Evolutionary conservation across 2,797 vertebrate species (phyloP).

Genomic region (Macropus fuliginosus): DNA sequence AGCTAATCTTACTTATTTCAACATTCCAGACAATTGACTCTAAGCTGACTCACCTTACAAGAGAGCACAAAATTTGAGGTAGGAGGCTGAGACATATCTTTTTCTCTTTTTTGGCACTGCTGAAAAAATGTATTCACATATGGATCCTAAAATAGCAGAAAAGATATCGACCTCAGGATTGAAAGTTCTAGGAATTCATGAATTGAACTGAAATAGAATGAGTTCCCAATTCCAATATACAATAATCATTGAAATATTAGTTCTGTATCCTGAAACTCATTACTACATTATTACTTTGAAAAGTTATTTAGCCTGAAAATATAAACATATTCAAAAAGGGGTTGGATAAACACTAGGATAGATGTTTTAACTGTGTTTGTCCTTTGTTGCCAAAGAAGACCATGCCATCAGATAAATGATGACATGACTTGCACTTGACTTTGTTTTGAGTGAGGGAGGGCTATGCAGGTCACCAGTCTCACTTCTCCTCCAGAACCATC

Average conservation of each 20-base stretch:
- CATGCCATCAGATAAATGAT: too few relatives aligned
- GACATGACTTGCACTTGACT: too few relatives aligned
- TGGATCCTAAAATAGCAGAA: slow-evolving; percentile 90
- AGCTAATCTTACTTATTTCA: background rate
- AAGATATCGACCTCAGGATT: background rate
- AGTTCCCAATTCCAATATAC: background rate
- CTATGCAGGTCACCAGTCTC: too few relatives aligned
- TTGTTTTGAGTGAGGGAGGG: too few relatives aligned
- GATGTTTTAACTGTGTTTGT: background rate
- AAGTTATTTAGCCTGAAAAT: background rate
- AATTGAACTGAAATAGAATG: background rate
- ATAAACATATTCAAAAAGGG: background rate
- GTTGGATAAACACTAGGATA: background rate
- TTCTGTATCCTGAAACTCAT: background rate
- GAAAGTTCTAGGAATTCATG: background rate
- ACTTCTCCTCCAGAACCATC: too few relatives aligned
- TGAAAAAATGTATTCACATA: slow-evolving; percentile 96
- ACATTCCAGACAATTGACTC: fast-evolving
- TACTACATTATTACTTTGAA: background rate
- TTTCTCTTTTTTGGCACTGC: slow-evolving; percentile 97
- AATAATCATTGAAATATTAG: background rate
- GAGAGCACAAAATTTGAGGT: slow-evolving; percentile 94
- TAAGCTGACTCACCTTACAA: slow-evolving; percentile 91
- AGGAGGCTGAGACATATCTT: slow-evolving; percentile 92
- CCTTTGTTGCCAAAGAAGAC: too few relatives aligned